Evolutionary conservation across 2,797 vertebrate species (phyloP).

Genomic region (Chaetodon trifasciatus): DNA sequence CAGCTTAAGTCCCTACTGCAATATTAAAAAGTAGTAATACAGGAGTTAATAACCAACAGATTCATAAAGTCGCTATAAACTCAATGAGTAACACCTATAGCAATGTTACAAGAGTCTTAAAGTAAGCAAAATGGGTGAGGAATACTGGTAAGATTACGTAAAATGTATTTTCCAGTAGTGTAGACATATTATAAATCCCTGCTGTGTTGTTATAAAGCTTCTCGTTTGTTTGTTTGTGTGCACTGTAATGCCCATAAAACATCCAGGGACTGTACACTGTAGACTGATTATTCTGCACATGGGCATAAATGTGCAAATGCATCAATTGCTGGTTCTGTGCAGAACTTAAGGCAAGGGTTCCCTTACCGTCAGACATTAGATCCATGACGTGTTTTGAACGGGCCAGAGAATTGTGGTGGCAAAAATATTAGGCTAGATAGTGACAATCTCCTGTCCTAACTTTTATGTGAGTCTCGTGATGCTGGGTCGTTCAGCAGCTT

Average conservation of each 20-base stretch:
- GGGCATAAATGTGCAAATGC: conserved; percentile 14
- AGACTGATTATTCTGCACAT: not conserved
- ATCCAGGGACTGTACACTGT: not conserved
- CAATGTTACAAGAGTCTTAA: conserved; percentile 9
- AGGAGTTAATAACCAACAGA: not conserved
- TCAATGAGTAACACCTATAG: not conserved
- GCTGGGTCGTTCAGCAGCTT: not conserved
- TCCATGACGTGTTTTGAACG: not conserved
- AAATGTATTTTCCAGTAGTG: not conserved
- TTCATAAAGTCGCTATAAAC: not conserved
- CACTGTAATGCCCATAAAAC: not conserved
- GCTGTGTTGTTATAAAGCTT: not conserved
- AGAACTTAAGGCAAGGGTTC: not conserved
- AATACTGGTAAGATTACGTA: not conserved
- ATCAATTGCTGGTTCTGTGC: not conserved
- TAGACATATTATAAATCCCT: conserved; percentile 9
- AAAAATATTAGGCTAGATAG: not conserved
- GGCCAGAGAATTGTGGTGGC: not conserved
- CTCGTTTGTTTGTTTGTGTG: not conserved
- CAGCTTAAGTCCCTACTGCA: not conserved
- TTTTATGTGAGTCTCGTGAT: not conserved
- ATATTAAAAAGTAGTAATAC: not conserved
- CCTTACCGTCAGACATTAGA: not conserved
- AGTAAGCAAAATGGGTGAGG: not conserved
- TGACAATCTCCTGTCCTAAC: not conserved